These are phyloP conservation scores for Gryon sp. DNA, from an alignment of 1,140 invertebrate species.

Conservation along the genomic window DNA sequence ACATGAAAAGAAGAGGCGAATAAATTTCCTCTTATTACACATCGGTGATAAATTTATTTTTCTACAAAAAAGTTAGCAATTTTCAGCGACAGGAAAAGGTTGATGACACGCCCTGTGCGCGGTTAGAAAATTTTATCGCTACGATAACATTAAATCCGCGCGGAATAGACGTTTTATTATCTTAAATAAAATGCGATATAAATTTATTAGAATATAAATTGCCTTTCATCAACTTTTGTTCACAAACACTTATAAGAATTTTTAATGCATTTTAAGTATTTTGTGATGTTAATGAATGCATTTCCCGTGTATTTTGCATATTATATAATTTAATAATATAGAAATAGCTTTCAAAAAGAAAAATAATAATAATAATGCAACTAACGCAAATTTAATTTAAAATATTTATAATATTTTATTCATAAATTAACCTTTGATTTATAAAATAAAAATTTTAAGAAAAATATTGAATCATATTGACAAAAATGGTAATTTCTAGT, in stretches of 20 bases:
- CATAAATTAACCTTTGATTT: too few relatives aligned
- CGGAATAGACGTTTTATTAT: slow-evolving; percentile 50
- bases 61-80: slow-evolving; percentile 52
- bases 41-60: slow-evolving; percentile 60
- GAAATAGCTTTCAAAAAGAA: too few relatives aligned
- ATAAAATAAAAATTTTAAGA: too few relatives aligned
- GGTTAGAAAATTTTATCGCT: slow-evolving; percentile 59
- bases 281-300: too few relatives aligned
- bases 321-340: too few relatives aligned
- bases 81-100: slow-evolving; percentile 53
- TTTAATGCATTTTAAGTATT: too few relatives aligned
- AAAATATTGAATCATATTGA: neutral
- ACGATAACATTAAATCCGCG: slow-evolving; percentile 25
- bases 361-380: too few relatives aligned
- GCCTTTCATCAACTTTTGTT: slow-evolving; percentile 12
- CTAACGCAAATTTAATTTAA: neutral
- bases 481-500: slow-evolving; percentile 47
- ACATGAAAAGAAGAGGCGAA: slow-evolving; percentile 30
- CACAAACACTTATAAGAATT: too few relatives aligned
- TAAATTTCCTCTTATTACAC: slow-evolving; percentile 60
- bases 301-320: too few relatives aligned
- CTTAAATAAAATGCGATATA: slow-evolving; percentile 34
- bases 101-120: slow-evolving; percentile 24
- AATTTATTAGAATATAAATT: slow-evolving; percentile 41
- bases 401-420: neutral